A percentile compares a stretch with the other conserved stretches of the same genome.
Conservation (phyloP, 1,140 invertebrate genomes). For the Chlorops oryzae region DNA sequence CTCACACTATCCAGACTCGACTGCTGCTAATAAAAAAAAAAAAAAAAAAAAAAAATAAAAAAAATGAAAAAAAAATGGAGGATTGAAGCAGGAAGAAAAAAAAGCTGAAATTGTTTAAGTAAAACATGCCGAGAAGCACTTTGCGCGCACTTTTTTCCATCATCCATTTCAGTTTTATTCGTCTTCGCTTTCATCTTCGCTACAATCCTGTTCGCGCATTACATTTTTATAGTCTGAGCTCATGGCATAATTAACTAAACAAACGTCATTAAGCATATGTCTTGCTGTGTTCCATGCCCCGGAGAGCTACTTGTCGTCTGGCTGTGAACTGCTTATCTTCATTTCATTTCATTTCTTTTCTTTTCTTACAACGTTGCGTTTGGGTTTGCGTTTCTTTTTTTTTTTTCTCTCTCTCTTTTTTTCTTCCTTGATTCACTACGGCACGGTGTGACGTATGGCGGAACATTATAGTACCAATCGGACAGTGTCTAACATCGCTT, state of each 20-base stretch:
- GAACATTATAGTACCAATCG: too few relatives aligned
- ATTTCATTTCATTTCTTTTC: neutral
- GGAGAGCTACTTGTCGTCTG: neutral
- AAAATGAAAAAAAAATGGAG: too few relatives aligned
- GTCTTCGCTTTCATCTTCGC: neutral
- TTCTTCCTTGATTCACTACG: neutral
- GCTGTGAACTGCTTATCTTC: too few relatives aligned
- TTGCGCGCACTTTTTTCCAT: neutral
- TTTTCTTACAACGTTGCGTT: neutral
- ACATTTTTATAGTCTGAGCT: constrained; percentile 37
- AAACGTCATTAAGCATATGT: constrained; percentile 43
- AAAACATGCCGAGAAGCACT: too few relatives aligned
- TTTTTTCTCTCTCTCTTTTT: neutral
- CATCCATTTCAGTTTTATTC: neutral
- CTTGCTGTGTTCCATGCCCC: neutral
- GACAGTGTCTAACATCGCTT: too few relatives aligned
- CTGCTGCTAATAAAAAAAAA: too few relatives aligned
- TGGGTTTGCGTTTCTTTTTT: neutral
- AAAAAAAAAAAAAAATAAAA: too few relatives aligned
- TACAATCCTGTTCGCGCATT: neutral
- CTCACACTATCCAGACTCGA: too few relatives aligned
- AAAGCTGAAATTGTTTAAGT: too few relatives aligned
- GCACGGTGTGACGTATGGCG: neutral
- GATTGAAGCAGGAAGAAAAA: too few relatives aligned
- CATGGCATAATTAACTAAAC: constrained; percentile 46